Base-by-base conservation (phyloP, 2,797 vertebrate species). In the Cyclopterus lumpus region DNA sequence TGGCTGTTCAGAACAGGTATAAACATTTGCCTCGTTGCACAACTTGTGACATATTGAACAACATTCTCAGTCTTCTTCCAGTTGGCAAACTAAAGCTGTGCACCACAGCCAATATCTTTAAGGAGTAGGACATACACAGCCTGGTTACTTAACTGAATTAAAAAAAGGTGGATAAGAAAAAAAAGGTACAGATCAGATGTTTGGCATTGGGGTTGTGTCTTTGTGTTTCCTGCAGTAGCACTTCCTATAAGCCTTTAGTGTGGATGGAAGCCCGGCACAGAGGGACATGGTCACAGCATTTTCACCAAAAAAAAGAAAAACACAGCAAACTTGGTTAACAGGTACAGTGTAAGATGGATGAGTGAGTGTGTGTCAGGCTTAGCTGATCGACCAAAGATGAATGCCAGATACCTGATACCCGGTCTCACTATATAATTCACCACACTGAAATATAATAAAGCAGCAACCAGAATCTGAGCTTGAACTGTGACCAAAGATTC, bases 401-500 rank as follows among this genome's bases (percentile, higher is more conserved):
- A 73, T 36, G 24, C 62, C 40, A 40, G 30, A 18, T 32, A 74
- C 59, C 38, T 74, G 83, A 86, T 79, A 87, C 63, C 46, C 58
- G 26, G 3, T 58, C 77, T 74, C 63, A 30, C 40, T 40, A n/a
- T 75, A 54, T 73, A 59, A 82, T 75, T 60, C 77, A 86, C 48
- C 76, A 75, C 62, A 48, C 63, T 83, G 76, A 67, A 83, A 84
- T 77, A 77, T n/a, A 65, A 72, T 55, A 71, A 78, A 80, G 49
- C 8, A 3, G 70, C 59, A 73, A 72, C 64, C 59, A 16, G 81
- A 81, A 91, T 71, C 55, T 58, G 80, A 85, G 57, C 79, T 61
- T 28, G 12, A 79, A 72, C 75, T 75, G 20, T 85, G 82, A 85
- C 79, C 72, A 82, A 81, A 68, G 48, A 42, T 69, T 83, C 54